phyloP scores from a whole-genome alignment of 1,140 invertebrate species.

The Meteorus sp. region DNA sequence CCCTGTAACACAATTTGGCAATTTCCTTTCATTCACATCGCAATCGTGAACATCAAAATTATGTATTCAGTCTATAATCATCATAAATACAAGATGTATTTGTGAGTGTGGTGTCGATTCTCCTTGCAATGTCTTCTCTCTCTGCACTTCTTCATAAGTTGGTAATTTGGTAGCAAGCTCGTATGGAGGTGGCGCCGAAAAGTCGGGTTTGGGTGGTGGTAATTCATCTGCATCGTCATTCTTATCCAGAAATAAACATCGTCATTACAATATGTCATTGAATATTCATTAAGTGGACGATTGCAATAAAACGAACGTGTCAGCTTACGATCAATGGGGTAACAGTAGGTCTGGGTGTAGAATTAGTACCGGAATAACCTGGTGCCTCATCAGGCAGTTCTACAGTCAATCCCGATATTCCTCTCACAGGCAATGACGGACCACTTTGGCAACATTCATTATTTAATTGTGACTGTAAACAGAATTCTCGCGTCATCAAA shows the following conservation, averaged over 20 bases:
- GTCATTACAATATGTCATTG: neutral
- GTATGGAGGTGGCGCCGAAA: conserved; percentile 84
- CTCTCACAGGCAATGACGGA: conserved; percentile 27
- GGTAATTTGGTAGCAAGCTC: conserved; percentile 81
- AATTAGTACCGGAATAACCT: conserved; percentile 33
- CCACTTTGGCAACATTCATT: conserved; percentile 28
- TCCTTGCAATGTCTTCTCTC: conserved; percentile 79
- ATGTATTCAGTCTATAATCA: conserved; percentile 16
- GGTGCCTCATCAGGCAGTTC: conserved; percentile 35
- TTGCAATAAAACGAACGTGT: conserved; percentile 3
- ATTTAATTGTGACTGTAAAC: conserved; percentile 22
- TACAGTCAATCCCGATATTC: conserved; percentile 38
- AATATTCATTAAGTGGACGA: neutral
- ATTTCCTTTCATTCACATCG: no score
- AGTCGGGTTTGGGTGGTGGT: conserved; percentile 78
- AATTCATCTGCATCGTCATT: conserved; percentile 60
- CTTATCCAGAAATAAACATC: no score
- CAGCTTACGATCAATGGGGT: conserved; percentile 17
- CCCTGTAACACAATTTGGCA: conserved; percentile 52
- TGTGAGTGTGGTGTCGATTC: conserved; percentile 59
- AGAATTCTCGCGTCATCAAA: no score
- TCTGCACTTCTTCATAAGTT: conserved; percentile 88
- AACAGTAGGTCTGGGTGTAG: conserved; percentile 27
- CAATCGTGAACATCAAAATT: conserved; percentile 15
- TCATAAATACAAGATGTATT: conserved; percentile 43